Evolutionary conservation across 2,888 invertebrate genomes (phyloP), one percentile per base, ranked within the genome.

Genomic region (Aradus depressus): DNA sequence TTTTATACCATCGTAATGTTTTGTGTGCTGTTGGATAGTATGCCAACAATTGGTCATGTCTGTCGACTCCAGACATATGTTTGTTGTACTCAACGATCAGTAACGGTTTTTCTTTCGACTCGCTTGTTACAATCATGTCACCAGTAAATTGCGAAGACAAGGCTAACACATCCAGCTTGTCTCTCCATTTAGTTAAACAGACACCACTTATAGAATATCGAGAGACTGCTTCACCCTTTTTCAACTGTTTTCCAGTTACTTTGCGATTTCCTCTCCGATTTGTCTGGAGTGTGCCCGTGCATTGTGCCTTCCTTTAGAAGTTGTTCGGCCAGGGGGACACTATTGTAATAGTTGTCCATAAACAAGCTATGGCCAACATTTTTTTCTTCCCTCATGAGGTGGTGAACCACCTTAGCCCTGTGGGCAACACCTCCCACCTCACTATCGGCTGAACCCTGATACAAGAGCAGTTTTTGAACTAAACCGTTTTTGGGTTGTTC

Each of bases 281-380:
- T 22, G 50, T 25, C 23, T 57, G 61, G 22, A 68, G 53, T 1
- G 63, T 66, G 25, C 66, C 67, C n/a, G 66, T 67, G 54, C 63
- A 64, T 52, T 66, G 61, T 62, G 25, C 55, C 50, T 22, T 42
- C 31, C 22, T 43, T 25, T 16, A 59, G 38, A 19, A 66, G 59
- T 53, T 61, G 58, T 21, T 58, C 56, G 35, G 64, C 63, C 43
- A 66, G 57, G 32, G 43, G 53, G 51, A 60, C 61, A 3, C 60
- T 62, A 31, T 62, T 66, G 43, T 64, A 65, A 39, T 59, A 65
- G 53, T 63, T 64, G 39, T 64, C 64, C 62, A 67, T 63, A 38
- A 63, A 65, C 1, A 65, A 47, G 47, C 52, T 32, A 53, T 64
- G 64, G 4, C 64, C 64, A 38, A 42, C 50, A 37, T 62, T 59